Evolutionary conservation across 1,140 invertebrate genomes (phyloP), one percentile per base, ranked within the genome.

Genomic region (Pseudomyrmex flavicornis): DNA sequence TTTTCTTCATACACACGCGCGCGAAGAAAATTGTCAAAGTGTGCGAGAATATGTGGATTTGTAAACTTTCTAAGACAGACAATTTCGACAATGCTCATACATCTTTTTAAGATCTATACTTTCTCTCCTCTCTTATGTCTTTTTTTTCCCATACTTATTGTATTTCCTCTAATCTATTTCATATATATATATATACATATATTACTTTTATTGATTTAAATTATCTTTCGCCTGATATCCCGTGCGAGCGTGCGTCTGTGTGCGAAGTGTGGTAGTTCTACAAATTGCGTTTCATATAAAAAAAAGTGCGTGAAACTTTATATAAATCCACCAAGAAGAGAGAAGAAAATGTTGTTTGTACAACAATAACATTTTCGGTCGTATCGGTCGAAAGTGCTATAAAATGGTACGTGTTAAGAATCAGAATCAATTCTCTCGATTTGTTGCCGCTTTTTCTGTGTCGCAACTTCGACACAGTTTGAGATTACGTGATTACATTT

Each of bases 191-290:
- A n/a, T 10, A 50, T 12, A 8, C 7, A 79, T 83, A 69, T 9
- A 59, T 79, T 59, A 79, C 61, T 8, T 87, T 61, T 73, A 85
- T 88, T 82, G 85, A 85, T 73, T 87, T 82, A 26, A n/a, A 26
- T 62, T 3, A 62, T 52, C 59, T 85, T 70, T 76, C n/a, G 66
- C 52, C 35, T 69, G 73, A 70, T 15, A 73, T 76, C 73, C 54
- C 50, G 54, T 83, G 77, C 76, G 72, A 83, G 80, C 58, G 68
- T 87, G 74, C 75, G 87, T 87, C 65, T 66, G 35, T 35, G 35
- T 35, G 82, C 69, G 70, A 88, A 63, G 75, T 84, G 85, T 84
- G 85, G 61, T 66, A 44, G 17, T 58, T 69, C 50, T 79, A 35
- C 20, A 58, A 72, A 80, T 13, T 35, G 5, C 66, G 15, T 80